Conservation (phyloP, 2,113 vertebrate genomes). For the Petaurus breviceps region DNA sequence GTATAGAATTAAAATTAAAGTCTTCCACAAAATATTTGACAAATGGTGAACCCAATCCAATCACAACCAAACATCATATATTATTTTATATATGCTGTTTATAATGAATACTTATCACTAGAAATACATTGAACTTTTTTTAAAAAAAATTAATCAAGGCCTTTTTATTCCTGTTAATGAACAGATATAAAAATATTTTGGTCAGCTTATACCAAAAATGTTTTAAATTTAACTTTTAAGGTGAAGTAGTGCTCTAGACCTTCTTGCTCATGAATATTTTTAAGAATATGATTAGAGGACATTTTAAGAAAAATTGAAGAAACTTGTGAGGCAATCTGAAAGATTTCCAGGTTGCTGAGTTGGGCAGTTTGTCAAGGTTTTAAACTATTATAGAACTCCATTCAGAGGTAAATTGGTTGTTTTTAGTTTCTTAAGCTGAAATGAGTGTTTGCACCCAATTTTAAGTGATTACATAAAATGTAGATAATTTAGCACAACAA, state of each 20-base stretch:
- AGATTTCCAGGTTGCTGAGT: not conserved
- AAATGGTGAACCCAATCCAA: slow-evolving; percentile 23
- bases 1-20: slow-evolving; percentile 33
- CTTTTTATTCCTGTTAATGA: slow-evolving; percentile 47
- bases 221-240: slow-evolving; percentile 28
- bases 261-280: slow-evolving; percentile 19
- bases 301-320: slow-evolving; percentile 11
- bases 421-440: slow-evolving; percentile 6
- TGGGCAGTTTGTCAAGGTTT: slow-evolving; percentile 38
- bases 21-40: slow-evolving; percentile 46
- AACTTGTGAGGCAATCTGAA: not conserved
- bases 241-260: slow-evolving; percentile 23
- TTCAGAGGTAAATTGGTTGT: slow-evolving; percentile 3
- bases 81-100: not conserved
- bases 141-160: not conserved
- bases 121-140: slow-evolving; percentile 2
- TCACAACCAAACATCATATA: not conserved
- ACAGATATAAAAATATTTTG: not conserved
- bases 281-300: not conserved
- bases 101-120: not conserved
- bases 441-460: slow-evolving; percentile 13
- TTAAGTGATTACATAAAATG: slow-evolving; percentile 1
- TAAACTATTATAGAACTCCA: slow-evolving; percentile 25
- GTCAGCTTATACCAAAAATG: not conserved
- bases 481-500: slow-evolving; percentile 25